Conservation (phyloP, 2,113 vertebrate species). For the Apaloderma vittatum region DNA sequence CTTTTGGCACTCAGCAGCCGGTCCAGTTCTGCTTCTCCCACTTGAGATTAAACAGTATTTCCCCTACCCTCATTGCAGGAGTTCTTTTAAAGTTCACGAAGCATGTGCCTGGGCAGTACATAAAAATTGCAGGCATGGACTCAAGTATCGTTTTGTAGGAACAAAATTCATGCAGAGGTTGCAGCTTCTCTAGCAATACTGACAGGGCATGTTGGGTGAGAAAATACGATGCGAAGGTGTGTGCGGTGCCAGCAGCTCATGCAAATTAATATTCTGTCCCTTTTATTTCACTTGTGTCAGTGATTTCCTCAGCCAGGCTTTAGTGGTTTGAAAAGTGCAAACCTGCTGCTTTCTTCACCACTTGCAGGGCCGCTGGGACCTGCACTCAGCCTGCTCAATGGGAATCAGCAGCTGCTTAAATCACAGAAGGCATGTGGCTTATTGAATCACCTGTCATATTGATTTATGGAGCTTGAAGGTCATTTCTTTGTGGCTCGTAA, state of each 20-base stretch:
- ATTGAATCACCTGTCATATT: slow-evolving; percentile 67
- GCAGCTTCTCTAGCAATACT: background rate
- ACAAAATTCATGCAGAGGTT: accelerated
- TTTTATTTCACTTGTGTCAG: slow-evolving; percentile 62
- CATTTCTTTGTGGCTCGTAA: background rate
- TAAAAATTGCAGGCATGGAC: background rate
- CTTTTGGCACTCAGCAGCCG: background rate
- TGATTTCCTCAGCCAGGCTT: slow-evolving; percentile 67
- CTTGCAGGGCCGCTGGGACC: background rate
- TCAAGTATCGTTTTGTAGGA: background rate
- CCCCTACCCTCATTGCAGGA: background rate
- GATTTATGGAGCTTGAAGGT: slow-evolving; percentile 69
- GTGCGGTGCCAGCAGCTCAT: background rate
- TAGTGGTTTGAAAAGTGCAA: slow-evolving; percentile 61
- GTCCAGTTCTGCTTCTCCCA: background rate
- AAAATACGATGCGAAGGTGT: background rate
- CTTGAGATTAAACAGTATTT: background rate
- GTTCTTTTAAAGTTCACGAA: background rate
- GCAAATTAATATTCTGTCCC: slow-evolving; percentile 38
- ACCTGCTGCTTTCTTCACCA: slow-evolving; percentile 43
- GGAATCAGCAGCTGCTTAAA: slow-evolving; percentile 63
- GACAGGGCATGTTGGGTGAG: accelerated
- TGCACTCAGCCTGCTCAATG: background rate
- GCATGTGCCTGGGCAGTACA: background rate
- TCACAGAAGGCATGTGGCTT: slow-evolving; percentile 44